Evolutionary conservation across 2,888 invertebrate genomes (phyloP).

Genomic region (Pardosa pseudoannulata): DNA sequence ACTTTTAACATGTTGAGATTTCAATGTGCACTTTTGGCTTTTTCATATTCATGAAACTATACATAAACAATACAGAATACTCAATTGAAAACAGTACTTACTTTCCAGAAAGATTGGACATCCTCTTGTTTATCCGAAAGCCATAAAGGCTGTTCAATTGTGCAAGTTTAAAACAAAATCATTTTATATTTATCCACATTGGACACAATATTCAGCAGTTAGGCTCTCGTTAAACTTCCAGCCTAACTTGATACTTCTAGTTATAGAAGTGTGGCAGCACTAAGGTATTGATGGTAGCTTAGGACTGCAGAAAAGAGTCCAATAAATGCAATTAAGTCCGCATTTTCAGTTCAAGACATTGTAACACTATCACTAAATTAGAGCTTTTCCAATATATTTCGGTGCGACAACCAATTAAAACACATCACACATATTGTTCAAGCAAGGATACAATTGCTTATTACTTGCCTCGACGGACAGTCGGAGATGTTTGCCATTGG

Average conservation of each 20-base stretch:
- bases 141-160: slow-evolving; percentile 48
- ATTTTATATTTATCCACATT: slow-evolving; percentile 27
- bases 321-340: slow-evolving; percentile 9
- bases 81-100: too few species aligned
- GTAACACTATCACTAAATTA: background rate
- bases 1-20: too few species aligned
- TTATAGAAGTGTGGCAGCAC: slow-evolving; percentile 11
- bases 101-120: slow-evolving; percentile 68
- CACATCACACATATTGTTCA: background rate
- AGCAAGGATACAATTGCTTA: slow-evolving; percentile 27
- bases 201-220: slow-evolving; percentile 12
- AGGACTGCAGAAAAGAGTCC: slow-evolving; percentile 21
- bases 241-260: slow-evolving; percentile 33
- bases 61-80: background rate
- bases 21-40: too few species aligned
- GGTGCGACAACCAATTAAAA: background rate
- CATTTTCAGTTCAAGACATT: slow-evolving; percentile 41
- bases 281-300: slow-evolving; percentile 11
- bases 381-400: background rate
- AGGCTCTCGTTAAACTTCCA: slow-evolving; percentile 32
- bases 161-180: slow-evolving; percentile 38
- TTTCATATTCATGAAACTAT: background rate
- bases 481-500: slow-evolving; percentile 61
- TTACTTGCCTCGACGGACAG: slow-evolving; percentile 33
- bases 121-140: slow-evolving; percentile 59